These are phyloP conservation scores for Camelus bactrianus DNA, from an alignment of 2,113 vertebrate species.

Conservation along the genomic window DNA sequence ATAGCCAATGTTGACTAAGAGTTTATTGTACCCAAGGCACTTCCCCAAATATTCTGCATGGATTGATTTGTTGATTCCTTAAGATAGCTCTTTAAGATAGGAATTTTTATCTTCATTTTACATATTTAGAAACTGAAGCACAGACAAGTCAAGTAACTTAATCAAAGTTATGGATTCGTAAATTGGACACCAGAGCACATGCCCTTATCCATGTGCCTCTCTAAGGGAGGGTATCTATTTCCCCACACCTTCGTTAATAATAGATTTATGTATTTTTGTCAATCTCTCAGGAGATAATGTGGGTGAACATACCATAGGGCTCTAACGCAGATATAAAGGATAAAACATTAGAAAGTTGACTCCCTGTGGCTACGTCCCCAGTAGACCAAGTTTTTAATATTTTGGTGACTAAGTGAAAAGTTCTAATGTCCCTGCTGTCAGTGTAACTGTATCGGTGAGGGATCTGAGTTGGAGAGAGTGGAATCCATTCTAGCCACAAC, in stretches of 20 bases:
- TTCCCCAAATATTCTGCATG: background rate
- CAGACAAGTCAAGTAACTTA: background rate
- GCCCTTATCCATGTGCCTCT: background rate
- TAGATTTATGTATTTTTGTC: background rate
- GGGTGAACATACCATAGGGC: background rate
- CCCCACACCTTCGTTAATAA: background rate
- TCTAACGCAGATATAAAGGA: background rate
- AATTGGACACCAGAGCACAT: background rate
- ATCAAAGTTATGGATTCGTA: background rate
- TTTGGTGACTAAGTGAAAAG: background rate
- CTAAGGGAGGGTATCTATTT: background rate
- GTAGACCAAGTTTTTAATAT: background rate
- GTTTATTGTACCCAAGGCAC: background rate
- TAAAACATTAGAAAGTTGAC: background rate
- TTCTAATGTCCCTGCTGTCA: background rate
- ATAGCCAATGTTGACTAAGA: background rate
- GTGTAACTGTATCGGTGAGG: background rate
- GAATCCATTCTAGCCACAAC: background rate
- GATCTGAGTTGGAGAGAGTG: background rate
- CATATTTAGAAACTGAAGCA: conserved; percentile 27
- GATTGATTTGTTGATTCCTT: background rate
- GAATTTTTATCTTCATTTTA: background rate
- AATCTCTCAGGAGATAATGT: background rate
- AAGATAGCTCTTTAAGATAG: background rate
- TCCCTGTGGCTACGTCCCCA: background rate